Base-by-base conservation (phyloP, 2,797 vertebrate genomes). In the Danio jaintianensis region DNA sequence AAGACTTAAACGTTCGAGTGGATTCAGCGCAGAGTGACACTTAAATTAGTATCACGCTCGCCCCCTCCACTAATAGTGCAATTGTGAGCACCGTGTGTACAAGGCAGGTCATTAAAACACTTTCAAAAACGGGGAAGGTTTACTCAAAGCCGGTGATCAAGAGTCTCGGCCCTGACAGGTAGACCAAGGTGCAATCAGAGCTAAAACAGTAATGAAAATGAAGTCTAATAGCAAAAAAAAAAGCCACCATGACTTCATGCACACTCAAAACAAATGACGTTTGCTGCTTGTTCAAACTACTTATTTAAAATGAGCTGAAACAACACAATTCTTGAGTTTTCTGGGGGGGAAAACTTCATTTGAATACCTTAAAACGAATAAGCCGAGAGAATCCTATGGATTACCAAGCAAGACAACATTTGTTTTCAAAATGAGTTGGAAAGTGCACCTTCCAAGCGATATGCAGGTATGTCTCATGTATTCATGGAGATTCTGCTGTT, bases 71-170 rank as follows among this genome's bases (percentile, higher is more conserved):
- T 86, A 88, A 87, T 84, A 80, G 87, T 86, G 77, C 81, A 81
- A 83, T 77, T 77, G 87, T 68, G 75, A 86, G 81, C 53, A 56
- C 84, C 68, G 82, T 66, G 75, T 82, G 78, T 84, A 86, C 75
- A 86, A 84, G 83, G 78, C 81, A 86, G 85, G 88, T 88, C 89
- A 89, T 89, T 91, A 88, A 88, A 89, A 88, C 86, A 85, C 87
- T 84, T 89, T 89, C 87, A 87, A 78, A 88, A 82, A 52, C 29
- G 68, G 77, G 73, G 64, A 79, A 79, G 84, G 85, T 87, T 90
- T 89, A 87, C 85, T 82, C 85, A 85, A 86, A 88, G 84, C 85
- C 81, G 73, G 68, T 84, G 86, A 87, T 88, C 87, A 89, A 84
- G 85, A 83, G 82, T 83, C 78, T 66, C 45, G 5, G 71, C 75